Evolutionary conservation across 2,797 vertebrate species (phyloP), one percentile per base, ranked within the genome.

Genomic region (Australoheros facetus): DNA sequence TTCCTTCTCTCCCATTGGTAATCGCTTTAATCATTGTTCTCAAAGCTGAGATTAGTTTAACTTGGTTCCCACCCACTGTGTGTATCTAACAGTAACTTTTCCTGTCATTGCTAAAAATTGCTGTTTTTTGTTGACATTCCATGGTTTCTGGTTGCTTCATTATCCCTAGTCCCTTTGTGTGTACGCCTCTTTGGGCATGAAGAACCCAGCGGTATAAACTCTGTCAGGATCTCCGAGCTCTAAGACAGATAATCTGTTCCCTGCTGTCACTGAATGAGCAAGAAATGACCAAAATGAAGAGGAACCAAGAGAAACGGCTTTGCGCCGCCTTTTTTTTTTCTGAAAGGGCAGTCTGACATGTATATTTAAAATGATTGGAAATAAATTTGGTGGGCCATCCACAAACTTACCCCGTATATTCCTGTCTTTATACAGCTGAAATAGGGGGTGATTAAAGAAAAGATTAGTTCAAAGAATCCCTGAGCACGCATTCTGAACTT

Each of bases 391-490:
- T 0, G 59, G 37, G 60, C 11, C 10, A 56, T 59, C 71, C 75
- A 55, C 56, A 84, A 71, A 82, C 28, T 39, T 73, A 23, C 85
- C 57, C 56, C 10, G 82, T 77, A 51, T 81, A 73, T 88, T 84
- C 81, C 75, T 76, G 26, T 16, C 0, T 79, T 54, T 45, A 3
- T 5, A 45, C 21, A 82, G 10, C 5, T 3, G 64, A 28, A 34
- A 32, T 13, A 16, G 16, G 2, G 45, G 3, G 2, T 48, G 3
- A 54, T 42, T 51, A 64, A 10, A 12, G 21, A 51, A 28, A 17
- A 34, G 19, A 23, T 32, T 17, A 4, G 34, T 30, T 64, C 7
- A 58, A 55, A 77, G 12, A 69, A 79, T 75, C 54, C 57, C 69
- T 48, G 1, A 56, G 21, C 4, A 1, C 1, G 42, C 4, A 1